Conservation (phyloP, 1,140 invertebrate species). For the Acromyrmex charruanus region DNA sequence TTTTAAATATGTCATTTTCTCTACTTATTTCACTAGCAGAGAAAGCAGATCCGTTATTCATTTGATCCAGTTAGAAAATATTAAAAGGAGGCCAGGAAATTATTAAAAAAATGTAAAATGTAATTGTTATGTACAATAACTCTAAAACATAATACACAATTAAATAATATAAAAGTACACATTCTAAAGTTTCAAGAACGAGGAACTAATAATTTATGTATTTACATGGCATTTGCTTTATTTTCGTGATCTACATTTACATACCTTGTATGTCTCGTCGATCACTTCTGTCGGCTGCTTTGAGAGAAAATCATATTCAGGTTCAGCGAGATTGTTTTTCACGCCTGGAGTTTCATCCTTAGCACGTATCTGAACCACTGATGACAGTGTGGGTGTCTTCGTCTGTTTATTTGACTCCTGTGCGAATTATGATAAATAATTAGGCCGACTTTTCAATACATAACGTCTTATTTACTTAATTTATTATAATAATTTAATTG, state of each 20-base stretch:
- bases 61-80: constrained; percentile 11
- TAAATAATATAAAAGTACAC: constrained; percentile 22
- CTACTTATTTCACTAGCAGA: neutral
- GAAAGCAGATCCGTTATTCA: constrained; percentile 16
- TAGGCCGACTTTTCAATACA: neutral
- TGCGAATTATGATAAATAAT: neutral
- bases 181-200: neutral
- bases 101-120: neutral
- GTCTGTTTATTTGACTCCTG: constrained; percentile 69
- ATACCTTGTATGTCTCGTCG: constrained; percentile 91
- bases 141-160: constrained; percentile 20
- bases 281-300: constrained; percentile 93
- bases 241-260: neutral
- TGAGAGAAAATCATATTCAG: constrained; percentile 94
- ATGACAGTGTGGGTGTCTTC: constrained; percentile 78
- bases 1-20: constrained; percentile 24
- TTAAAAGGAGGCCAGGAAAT: constrained; percentile 6
- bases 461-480: neutral
- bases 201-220: neutral
- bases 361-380: constrained; percentile 76
- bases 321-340: constrained; percentile 91
- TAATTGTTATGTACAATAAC: neutral
- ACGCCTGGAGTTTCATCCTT: constrained; percentile 83
- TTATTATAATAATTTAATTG: neutral
- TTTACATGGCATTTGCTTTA: neutral